phyloP scores from a whole-genome alignment of 2,113 vertebrate species.

The Nerophis lumbriciformis region DNA sequence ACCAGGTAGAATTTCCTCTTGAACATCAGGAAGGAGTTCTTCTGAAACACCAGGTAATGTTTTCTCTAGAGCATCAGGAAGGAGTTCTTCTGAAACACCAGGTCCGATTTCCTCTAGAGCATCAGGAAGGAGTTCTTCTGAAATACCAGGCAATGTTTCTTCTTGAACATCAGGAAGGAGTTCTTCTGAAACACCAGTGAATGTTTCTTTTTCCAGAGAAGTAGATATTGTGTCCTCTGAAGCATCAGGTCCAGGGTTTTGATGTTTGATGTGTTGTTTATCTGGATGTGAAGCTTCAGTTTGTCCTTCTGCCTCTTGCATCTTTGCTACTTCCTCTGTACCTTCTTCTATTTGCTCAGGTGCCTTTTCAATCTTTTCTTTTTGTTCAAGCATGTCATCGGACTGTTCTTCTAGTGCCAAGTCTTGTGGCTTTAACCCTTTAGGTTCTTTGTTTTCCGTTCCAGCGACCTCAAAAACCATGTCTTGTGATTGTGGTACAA shows the following conservation, averaged over 20 bases:
- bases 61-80: neutral
- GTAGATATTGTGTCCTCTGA: too few relatives aligned
- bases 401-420: neutral
- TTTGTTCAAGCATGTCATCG: conserved; percentile 1
- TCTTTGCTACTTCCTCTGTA: neutral
- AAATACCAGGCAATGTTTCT: too few relatives aligned
- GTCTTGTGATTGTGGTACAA: neutral
- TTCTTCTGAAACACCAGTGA: too few relatives aligned
- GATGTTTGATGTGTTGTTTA: neutral
- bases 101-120: neutral
- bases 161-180: too few relatives aligned
- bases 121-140: neutral
- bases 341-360: conserved; percentile 4
- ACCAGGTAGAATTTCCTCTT: neutral
- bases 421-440: neutral
- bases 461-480: neutral
- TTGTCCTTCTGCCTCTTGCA: conserved; percentile 1
- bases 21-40: neutral
- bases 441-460: neutral
- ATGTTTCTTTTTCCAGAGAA: neutral
- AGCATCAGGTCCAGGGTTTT: neutral
- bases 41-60: neutral
- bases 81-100: neutral
- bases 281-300: neutral
- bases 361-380: neutral